Evolutionary conservation across 1,140 invertebrate species (phyloP), one percentile per base, ranked within the genome.

Genomic region (Pararge aegeria): DNA sequence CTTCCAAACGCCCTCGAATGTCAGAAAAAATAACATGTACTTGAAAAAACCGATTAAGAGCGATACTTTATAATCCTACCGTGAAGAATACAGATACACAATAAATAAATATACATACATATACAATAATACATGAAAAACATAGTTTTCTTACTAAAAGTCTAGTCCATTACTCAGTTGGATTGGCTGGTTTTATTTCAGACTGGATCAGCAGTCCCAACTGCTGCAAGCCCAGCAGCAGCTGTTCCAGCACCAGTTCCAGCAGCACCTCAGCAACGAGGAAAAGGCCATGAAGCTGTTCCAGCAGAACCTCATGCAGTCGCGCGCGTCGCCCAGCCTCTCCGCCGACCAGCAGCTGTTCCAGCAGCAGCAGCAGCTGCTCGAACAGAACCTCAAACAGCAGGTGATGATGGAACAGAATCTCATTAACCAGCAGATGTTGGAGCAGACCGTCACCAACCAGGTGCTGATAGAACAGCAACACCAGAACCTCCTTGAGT

Each of bases 391-490:
- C 50, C 69, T 85, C 12, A 77, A 85, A 67, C 80, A 86, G 66
- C 78, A 85, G 69, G 85, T 78, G 48, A 77, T 90, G 64, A 91
- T 92, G 61, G 91, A 92, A 29, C 92, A 93, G 68, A 92, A 92
- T 73, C 91, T 92, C 12, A 89, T 92, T 2, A 92, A 91, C 40
- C 92, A 93, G 64, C 91, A 92, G 37, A 92, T 93, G 73, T 84
- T 92, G 12, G 92, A 92, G 53, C 91, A 92, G 48, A 76, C 89
- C 6, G 87, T 90, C 7, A 90, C 90, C 61, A 87, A 90, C 21
- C 82, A 87, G 42, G 70, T 49, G 9, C 48, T 83, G 13, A 82
- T 88, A 48, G 80, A 85, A 20, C 85, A 89, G 46, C 90, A 90
- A 56, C 90, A 89, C 15, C 81, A 90, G 72, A 81, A 67, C 48